Conservation (phyloP, 1,140 invertebrate genomes). For the Meloidogyne floridensis region DNA sequence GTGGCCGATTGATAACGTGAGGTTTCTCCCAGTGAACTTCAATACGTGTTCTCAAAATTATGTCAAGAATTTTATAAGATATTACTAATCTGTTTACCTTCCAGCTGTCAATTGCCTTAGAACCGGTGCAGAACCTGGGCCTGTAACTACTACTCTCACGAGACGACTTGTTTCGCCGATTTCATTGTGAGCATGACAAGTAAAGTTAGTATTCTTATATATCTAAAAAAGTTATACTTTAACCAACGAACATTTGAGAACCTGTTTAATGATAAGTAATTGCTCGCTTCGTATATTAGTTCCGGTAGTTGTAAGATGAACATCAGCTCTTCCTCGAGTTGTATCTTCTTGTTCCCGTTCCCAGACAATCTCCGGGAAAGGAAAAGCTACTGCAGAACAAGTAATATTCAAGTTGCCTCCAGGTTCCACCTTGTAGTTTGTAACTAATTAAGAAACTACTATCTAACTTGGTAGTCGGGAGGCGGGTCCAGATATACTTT, state of each 20-base stretch:
- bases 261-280: constrained; percentile 49
- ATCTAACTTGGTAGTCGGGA: constrained; percentile 33
- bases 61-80: background rate
- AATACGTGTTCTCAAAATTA: constrained; percentile 45
- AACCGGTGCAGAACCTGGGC: constrained; percentile 59
- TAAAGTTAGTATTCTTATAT: constrained; percentile 62
- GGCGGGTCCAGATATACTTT: constrained; percentile 62
- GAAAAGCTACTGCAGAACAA: constrained; percentile 62
- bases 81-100: constrained; percentile 2
- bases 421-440: constrained; percentile 59
- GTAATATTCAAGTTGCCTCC: constrained; percentile 62
- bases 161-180: constrained; percentile 49
- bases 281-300: constrained; percentile 50
- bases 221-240: constrained; percentile 49
- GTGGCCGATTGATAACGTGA: constrained; percentile 60
- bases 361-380: constrained; percentile 64
- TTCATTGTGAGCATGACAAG: constrained; percentile 58
- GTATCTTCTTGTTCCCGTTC: constrained; percentile 43
- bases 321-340: constrained; percentile 29
- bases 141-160: constrained; percentile 54
- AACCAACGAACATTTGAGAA: constrained; percentile 28
- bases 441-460: background rate
- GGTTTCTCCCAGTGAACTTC: constrained; percentile 62
- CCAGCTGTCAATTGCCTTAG: constrained; percentile 50
- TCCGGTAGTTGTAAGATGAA: constrained; percentile 28